Evolutionary conservation across 2,113 vertebrate species (phyloP).

Genomic region (Apodemus sylvaticus): DNA sequence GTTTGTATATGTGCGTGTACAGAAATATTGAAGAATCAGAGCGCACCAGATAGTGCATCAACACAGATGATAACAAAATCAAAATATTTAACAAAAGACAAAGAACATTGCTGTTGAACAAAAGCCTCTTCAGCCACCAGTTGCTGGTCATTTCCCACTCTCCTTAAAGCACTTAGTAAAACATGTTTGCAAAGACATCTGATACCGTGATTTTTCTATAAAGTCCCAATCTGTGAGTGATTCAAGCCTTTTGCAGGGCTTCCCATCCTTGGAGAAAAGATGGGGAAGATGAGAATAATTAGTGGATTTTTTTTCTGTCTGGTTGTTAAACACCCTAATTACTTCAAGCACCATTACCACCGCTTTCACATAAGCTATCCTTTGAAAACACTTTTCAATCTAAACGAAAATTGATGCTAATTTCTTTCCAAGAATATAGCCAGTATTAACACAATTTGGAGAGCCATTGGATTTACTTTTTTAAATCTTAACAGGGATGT

Average conservation of each 20-base stretch:
- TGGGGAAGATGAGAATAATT: slow-evolving; percentile 42
- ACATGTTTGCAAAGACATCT: slow-evolving; percentile 31
- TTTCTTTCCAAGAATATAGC: slow-evolving; percentile 67
- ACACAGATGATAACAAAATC: background rate
- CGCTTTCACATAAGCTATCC: slow-evolving; percentile 45
- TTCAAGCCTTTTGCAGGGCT: slow-evolving; percentile 9
- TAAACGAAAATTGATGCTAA: slow-evolving; percentile 70
- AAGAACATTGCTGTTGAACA: background rate
- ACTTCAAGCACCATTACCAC: slow-evolving; percentile 57
- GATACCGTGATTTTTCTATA: background rate
- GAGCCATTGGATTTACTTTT: slow-evolving; percentile 57
- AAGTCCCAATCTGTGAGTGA: background rate
- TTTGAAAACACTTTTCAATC: slow-evolving; percentile 65
- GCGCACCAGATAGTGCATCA: background rate
- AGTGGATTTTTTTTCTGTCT: slow-evolving; percentile 15
- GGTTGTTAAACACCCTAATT: slow-evolving; percentile 72
- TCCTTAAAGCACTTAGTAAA: slow-evolving; percentile 15
- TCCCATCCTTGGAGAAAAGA: background rate
- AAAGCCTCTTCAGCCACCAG: background rate
- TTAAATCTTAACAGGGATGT: slow-evolving; percentile 63
- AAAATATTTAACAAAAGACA: slow-evolving; percentile 9
- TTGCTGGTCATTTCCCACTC: background rate
- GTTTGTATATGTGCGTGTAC: background rate
- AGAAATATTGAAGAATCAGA: background rate
- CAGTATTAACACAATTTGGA: slow-evolving; percentile 72